Evolutionary conservation across 1,140 invertebrate species (phyloP), one percentile per base, ranked within the genome.

Genomic region (Formica selysi): DNA sequence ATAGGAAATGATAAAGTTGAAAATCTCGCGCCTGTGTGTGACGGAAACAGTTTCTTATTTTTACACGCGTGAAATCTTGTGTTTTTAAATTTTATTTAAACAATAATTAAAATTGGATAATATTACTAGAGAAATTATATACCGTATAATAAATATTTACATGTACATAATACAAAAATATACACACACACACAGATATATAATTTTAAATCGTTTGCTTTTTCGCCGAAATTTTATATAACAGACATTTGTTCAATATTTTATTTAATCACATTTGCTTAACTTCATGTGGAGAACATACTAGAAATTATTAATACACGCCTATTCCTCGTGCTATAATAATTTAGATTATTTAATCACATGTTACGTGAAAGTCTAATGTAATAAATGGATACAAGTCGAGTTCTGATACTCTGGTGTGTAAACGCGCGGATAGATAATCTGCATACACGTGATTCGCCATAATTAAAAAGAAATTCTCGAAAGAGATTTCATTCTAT

Each of bases 401-500:
- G 16, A 32, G 36, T 38, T 22, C 19, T 2, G 32, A 32, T 64
- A 26, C 22, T 48, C 44, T 65, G 19, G 32, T 32, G 59, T 16
- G 19, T 61, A 22, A 78, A 38, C n/a, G 38, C 0, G 6, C 26
- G 76, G 26, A 16, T 32, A 44, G 59, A 54, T 79, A 48, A 48
- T 48, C 4, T 51, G n/a, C 76, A 48, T 32, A 41, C 32, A 61
- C 22, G 22, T 65, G 64, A 80, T 70, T 29, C 65, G 13, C 51
- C 26, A 19, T 81, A 44, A 73, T 44, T 26, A 61, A 54, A 61
- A 44, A 68, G 38, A 81, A 81, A 81, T 36, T 59, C 36, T 51
- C 32, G 57, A 54, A 61, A 84, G 59, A 76, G 32, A 76, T 76
- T 85, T 48, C n/a, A 36, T 36, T 54, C 41, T n/a, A 59, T 59